phyloP scores from a whole-genome alignment of 2,797 vertebrate genomes.

The Emydoidea blandingii region DNA sequence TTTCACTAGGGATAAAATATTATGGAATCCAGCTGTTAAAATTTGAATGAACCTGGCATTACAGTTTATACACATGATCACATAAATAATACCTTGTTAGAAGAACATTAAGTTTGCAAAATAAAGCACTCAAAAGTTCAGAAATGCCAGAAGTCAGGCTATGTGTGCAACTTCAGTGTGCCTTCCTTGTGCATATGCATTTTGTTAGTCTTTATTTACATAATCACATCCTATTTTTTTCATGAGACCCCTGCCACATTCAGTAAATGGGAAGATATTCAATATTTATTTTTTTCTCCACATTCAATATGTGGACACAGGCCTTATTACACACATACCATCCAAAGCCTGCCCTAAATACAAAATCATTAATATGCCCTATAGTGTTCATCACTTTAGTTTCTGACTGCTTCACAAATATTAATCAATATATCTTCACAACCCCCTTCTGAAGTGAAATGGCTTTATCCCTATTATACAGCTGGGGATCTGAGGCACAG shows the following conservation, averaged over 20 bases:
- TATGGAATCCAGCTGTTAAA: background rate
- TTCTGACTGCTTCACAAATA: accelerated
- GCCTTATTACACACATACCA: background rate
- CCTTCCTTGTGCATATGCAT: background rate
- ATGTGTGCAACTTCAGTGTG: background rate
- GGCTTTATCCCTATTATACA: background rate
- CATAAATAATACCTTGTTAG: background rate
- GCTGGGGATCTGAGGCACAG: background rate
- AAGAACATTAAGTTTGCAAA: background rate
- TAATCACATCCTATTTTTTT: background rate
- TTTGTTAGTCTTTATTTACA: accelerated
- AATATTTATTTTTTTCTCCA: background rate
- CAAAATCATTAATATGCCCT: background rate
- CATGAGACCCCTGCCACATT: accelerated
- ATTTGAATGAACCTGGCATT: background rate
- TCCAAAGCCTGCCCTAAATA: background rate
- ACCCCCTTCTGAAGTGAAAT: background rate
- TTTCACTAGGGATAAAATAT: background rate
- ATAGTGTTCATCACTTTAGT: accelerated
- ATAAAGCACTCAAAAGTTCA: background rate
- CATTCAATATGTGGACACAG: background rate
- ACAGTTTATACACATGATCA: background rate
- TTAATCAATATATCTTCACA: background rate
- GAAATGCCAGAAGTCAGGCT: background rate
- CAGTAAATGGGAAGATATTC: background rate